A percentile compares a stretch with the other conserved stretches of the same genome.
Conservation (phyloP, 1,140 invertebrate species). For the Drosophila pandora region DNA sequence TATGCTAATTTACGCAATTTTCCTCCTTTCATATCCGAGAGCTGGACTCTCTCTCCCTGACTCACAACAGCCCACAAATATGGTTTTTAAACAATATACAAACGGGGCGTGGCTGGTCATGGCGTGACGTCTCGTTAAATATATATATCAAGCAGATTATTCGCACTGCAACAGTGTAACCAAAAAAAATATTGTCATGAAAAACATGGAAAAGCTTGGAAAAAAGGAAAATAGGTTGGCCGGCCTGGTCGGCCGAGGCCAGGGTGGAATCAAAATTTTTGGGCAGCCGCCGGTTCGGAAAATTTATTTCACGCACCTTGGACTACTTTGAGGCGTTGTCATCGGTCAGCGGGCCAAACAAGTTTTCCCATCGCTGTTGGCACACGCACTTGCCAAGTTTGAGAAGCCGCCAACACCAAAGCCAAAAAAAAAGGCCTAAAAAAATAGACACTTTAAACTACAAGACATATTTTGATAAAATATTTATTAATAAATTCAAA, state of each 20-base stretch:
- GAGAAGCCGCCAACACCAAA: slow-evolving; percentile 37
- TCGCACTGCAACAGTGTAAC: slow-evolving; percentile 40
- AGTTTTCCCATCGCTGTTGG: slow-evolving; percentile 44
- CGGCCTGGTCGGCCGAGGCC: slow-evolving; percentile 26
- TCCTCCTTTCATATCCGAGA: slow-evolving; percentile 36
- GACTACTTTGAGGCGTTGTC: slow-evolving; percentile 72
- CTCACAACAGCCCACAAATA: neutral
- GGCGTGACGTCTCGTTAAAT: slow-evolving; percentile 40
- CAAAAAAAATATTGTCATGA: slow-evolving; percentile 2
- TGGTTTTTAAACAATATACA: neutral
- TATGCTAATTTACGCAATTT: slow-evolving; percentile 80
- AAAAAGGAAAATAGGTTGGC: slow-evolving; percentile 15
- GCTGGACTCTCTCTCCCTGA: slow-evolving; percentile 2
- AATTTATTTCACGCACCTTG: slow-evolving; percentile 81
- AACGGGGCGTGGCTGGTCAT: slow-evolving; percentile 29
- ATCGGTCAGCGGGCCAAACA: slow-evolving; percentile 63
- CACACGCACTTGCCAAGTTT: slow-evolving; percentile 67
- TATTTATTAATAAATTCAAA: neutral
- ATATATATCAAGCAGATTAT: slow-evolving; percentile 31
- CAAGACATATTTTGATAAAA: neutral
- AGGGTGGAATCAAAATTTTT: slow-evolving; percentile 54
- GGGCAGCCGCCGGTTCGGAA: slow-evolving; percentile 37
- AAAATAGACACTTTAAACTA: slow-evolving; percentile 4
- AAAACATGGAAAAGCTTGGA: slow-evolving; percentile 1
- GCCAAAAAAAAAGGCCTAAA: neutral